These are phyloP conservation scores for Heliconius nattereri DNA, from an alignment of 1,140 invertebrate genomes.

Conservation along the genomic window DNA sequence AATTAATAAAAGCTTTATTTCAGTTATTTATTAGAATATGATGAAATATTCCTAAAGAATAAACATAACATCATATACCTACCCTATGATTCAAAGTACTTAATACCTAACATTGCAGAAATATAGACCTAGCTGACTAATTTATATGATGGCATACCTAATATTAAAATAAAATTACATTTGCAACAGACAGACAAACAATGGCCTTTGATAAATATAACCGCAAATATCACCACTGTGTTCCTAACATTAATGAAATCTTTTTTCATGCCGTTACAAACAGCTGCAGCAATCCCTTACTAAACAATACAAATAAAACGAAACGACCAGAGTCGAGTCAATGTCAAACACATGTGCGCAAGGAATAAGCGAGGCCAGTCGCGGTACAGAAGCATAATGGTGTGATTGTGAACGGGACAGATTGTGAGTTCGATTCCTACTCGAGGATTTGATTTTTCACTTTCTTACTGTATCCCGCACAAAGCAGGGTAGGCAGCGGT, in stretches of 20 bases:
- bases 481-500: too few species aligned
- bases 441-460: too few species aligned
- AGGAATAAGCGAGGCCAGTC: not conserved
- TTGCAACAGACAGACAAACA: constrained; percentile 1
- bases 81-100: not conserved
- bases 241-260: not conserved
- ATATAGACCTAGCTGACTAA: not conserved
- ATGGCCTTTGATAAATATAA: not conserved
- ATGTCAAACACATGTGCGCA: constrained; percentile 36
- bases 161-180: not conserved
- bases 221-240: constrained; percentile 7
- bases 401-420: too few species aligned
- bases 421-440: too few species aligned
- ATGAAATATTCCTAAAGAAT: too few species aligned
- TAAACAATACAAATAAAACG: constrained; percentile 30
- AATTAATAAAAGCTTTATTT: too few species aligned
- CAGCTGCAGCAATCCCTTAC: constrained; percentile 20
- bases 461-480: too few species aligned
- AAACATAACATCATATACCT: not conserved
- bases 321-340: constrained; percentile 35
- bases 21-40: too few species aligned
- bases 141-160: not conserved
- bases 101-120: not conserved
- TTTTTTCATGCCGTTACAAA: constrained; percentile 24
- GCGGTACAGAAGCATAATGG: too few species aligned